A percentile compares a stretch with the other conserved stretches of the same genome.
These are phyloP conservation scores for Drosophila albomicans DNA, from an alignment of 1,140 invertebrate genomes.

Conservation along the genomic window DNA sequence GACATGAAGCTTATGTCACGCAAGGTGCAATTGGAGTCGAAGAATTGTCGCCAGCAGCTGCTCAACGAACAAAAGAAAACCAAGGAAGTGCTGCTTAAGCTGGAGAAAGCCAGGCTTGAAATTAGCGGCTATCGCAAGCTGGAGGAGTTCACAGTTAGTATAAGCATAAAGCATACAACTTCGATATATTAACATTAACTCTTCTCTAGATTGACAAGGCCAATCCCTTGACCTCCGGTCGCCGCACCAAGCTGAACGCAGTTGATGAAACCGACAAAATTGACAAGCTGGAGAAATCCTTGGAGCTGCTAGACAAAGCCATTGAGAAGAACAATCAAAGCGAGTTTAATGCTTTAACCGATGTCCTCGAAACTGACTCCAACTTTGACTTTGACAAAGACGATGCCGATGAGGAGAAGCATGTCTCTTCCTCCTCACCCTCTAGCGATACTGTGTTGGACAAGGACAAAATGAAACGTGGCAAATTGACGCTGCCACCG, in stretches of 20 bases:
- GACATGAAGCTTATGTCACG: conserved; percentile 89
- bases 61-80: conserved; percentile 89
- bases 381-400: conserved; percentile 68
- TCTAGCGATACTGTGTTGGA: conserved; percentile 1
- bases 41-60: conserved; percentile 90
- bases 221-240: conserved; percentile 57
- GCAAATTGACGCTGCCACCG: conserved; percentile 60
- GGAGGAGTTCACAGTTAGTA: conserved; percentile 65
- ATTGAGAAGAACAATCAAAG: conserved; percentile 73
- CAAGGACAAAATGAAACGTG: conserved; percentile 37
- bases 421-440: neutral
- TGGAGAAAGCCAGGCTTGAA: conserved; percentile 87
- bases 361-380: conserved; percentile 65
- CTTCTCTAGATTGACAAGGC: conserved; percentile 50
- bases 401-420: conserved; percentile 53
- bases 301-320: conserved; percentile 69
- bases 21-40: conserved; percentile 89
- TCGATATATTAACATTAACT: no score
- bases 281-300: conserved; percentile 70
- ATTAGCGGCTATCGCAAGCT: conserved; percentile 77
- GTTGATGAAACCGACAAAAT: conserved; percentile 67
- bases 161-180: no score
- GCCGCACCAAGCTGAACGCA: conserved; percentile 54
- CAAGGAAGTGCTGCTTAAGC: conserved; percentile 89
- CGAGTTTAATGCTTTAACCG: conserved; percentile 63